Evolutionary conservation across 1,140 invertebrate genomes (phyloP).

Genomic region (Vanessa tameamea): DNA sequence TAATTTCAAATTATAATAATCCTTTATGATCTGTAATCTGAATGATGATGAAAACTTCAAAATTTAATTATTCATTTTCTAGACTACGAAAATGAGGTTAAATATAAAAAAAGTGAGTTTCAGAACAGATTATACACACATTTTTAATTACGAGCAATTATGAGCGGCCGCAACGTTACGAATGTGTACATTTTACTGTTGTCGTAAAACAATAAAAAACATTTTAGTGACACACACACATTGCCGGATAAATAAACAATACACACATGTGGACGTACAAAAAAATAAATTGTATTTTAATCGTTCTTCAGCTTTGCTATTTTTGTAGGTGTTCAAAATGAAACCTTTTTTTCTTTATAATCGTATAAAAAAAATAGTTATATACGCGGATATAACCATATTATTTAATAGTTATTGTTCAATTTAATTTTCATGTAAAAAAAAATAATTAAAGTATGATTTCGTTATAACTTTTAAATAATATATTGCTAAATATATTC

Average conservation of each 20-base stretch:
- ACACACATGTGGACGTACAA: slow-evolving; percentile 42
- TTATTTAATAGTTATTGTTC: no score
- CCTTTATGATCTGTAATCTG: no score
- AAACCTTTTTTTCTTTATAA: no score
- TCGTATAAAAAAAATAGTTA: no score
- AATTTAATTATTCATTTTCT: not conserved
- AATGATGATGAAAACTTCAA: not conserved
- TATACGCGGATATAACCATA: no score
- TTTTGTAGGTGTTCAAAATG: not conserved
- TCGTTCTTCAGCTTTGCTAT: slow-evolving; percentile 23
- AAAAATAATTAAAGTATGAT: no score
- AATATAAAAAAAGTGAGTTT: not conserved
- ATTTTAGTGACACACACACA: slow-evolving; percentile 49
- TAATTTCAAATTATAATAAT: no score
- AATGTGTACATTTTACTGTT: slow-evolving; percentile 16
- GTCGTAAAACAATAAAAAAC: slow-evolving; percentile 37
- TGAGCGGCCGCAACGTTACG: slow-evolving; percentile 23
- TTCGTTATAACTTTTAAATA: not conserved
- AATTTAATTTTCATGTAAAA: no score
- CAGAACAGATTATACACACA: slow-evolving; percentile 28
- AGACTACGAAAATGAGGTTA: slow-evolving; percentile 5
- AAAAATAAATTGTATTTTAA: slow-evolving; percentile 29
- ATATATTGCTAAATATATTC: slow-evolving; percentile 6
- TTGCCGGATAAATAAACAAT: slow-evolving; percentile 54
- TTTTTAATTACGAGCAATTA: slow-evolving; percentile 34